Base-by-base conservation (phyloP, 1,140 invertebrate genomes). In the Mamestra configurata region DNA sequence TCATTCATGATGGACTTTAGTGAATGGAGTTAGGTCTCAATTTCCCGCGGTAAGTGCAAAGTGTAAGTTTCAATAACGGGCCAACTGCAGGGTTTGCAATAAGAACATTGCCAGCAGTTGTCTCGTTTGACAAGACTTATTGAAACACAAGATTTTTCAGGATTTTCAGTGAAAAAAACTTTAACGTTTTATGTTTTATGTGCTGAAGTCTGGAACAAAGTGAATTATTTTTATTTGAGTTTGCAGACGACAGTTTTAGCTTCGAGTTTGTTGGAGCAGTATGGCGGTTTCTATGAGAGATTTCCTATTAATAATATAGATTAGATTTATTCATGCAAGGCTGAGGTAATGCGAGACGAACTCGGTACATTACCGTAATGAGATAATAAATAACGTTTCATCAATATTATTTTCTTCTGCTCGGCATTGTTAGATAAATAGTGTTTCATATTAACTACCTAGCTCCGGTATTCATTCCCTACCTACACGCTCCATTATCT, bases 101-200 rank as follows among this genome's bases (percentile, higher is more conserved):
- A 73, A 73, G 49, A 57, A 40, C 49, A 24, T 24, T 35, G 71
- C 51, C 64, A 68, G 71, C 71, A 57, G 18, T 71, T 73, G 71
- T 73, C 71, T 57, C 71, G 35, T 73, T 57, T 57, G 71, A 73
- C 71, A 73, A 73, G 51, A 73, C 71, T 73, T 73, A 73, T 73
- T 73, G 71, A 73, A 73, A 73, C 71, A 73, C 46, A 70, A 8
- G 53, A 43, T 35, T 43, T 55, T 73, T 18, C 24, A 22, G 71
- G 18, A 57, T 73, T 73, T 73, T 73, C 18, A 37, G 27, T 20
- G 71, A 71, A 37, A 73, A 68, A 68, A 68, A 57, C 53, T 73
- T 40, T 13, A 57, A 73, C 66, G 40, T 15, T 70, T 70, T 49
- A 70, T 73, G 71, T 73, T 73, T 57, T 73, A 73, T 73, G 49